phyloP scores from a whole-genome alignment of 1,140 invertebrate species.

The Cydia amplana region DNA sequence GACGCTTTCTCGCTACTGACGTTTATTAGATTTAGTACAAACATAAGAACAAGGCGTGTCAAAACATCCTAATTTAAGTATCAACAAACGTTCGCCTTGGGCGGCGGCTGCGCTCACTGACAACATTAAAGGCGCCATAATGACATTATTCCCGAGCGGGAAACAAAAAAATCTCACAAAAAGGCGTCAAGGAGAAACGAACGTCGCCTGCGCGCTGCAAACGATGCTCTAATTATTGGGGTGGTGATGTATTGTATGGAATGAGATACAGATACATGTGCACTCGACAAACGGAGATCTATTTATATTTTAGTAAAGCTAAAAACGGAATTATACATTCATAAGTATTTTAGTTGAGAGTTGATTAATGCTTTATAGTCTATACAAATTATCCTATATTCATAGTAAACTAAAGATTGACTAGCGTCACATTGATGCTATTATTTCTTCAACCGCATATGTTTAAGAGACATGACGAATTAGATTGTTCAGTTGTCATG shows the following conservation, averaged over 20 bases:
- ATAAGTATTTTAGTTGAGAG: background rate
- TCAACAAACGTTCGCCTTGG: conserved; percentile 78
- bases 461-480: conserved; percentile 17
- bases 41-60: conserved; percentile 77
- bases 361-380: background rate
- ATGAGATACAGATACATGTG: conserved; percentile 41
- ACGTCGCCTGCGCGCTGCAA: conserved; percentile 44
- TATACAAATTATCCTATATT: background rate
- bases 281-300: conserved; percentile 7
- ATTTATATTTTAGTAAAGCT: conserved; percentile 1
- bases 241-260: conserved; percentile 62
- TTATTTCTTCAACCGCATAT: background rate
- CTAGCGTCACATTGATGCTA: background rate
- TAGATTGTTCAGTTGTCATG: conserved; percentile 37
- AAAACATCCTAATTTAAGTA: conserved; percentile 79
- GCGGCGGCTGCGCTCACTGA: conserved; percentile 68
- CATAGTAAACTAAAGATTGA: background rate
- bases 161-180: conserved; percentile 70
- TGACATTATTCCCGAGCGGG: conserved; percentile 78
- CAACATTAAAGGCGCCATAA: conserved; percentile 79
- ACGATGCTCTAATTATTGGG: conserved; percentile 62
- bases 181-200: conserved; percentile 65
- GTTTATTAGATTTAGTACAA: conserved; percentile 79
- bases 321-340: background rate
- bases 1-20: conserved; percentile 63